Conservation (phyloP, 37 sponge, comb jelly and placozoan genomes). For the Dysidea cf. avara region DNA sequence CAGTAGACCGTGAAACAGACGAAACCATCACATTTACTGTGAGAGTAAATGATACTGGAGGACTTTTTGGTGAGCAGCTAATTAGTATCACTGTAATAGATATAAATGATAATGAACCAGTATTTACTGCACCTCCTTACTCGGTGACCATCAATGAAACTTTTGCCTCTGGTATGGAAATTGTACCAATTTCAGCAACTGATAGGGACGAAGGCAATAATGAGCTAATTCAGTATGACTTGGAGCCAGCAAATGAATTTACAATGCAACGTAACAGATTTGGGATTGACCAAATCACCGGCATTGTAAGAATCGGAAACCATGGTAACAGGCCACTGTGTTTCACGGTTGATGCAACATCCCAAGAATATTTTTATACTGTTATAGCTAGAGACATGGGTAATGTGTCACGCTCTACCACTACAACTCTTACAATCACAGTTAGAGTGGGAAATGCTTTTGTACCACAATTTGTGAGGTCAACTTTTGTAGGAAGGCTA, state of each 20-base stretch:
- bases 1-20: constrained; percentile 35
- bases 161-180: constrained; percentile 2
- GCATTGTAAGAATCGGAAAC: constrained; percentile 22
- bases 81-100: constrained; percentile 52
- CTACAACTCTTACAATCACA: constrained; percentile 29
- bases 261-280: no score
- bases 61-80: constrained; percentile 5
- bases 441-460: constrained; percentile 57
- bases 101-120: constrained; percentile 63
- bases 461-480: constrained; percentile 61
- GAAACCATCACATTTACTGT: constrained; percentile 35
- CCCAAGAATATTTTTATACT: constrained; percentile 20
- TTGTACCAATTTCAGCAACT: constrained; percentile 21
- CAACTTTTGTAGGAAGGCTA: constrained; percentile 60
- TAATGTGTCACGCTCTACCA: constrained; percentile 5
- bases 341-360: constrained; percentile 21
- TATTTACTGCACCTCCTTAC: constrained; percentile 25
- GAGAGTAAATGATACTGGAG: constrained; percentile 36
- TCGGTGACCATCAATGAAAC: constrained; percentile 59
- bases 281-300: constrained; percentile 35
- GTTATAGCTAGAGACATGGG: constrained; percentile 44
- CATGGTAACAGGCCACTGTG: no score
- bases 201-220: constrained; percentile 58
- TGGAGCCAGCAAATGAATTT: constrained; percentile 22
- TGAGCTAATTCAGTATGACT: constrained; percentile 43